Evolutionary conservation across 2,113 vertebrate genomes (phyloP).

Genomic region (Mustela nigripes): DNA sequence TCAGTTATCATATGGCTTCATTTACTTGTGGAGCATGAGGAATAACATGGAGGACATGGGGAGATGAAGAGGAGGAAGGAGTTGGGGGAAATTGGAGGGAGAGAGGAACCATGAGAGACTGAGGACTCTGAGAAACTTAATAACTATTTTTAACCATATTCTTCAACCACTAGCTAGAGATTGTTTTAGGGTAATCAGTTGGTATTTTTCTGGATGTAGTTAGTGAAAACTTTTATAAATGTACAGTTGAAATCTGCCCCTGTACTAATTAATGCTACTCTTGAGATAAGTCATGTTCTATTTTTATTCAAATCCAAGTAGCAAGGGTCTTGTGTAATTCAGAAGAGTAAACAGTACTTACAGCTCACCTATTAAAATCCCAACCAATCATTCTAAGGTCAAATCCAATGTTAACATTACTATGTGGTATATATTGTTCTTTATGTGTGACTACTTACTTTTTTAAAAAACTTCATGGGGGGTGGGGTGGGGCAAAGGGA

Average conservation of each 20-base stretch:
- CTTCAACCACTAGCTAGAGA: not conserved
- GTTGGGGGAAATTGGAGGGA: no score
- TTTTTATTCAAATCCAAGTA: not conserved
- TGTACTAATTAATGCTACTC: not conserved
- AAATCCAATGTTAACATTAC: not conserved
- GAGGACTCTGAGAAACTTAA: not conserved
- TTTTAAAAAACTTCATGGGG: no score
- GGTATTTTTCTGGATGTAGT: not conserved
- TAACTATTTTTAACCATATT: not conserved
- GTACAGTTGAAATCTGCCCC: not conserved
- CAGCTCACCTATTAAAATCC: not conserved
- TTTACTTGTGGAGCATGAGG: no score
- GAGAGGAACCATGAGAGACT: no score
- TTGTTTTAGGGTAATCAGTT: not conserved
- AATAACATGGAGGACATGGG: no score
- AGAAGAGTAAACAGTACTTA: not conserved
- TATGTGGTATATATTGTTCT: not conserved
- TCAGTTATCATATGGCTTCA: no score
- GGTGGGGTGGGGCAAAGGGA: no score
- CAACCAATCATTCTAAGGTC: not conserved
- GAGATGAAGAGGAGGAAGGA: no score
- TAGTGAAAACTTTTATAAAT: not conserved
- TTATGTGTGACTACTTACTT: not conserved
- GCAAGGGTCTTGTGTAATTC: not conserved
- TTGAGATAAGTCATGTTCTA: not conserved